phyloP scores from a whole-genome alignment of 2,797 vertebrate genomes.

The Tiaroga cobitis region DNA sequence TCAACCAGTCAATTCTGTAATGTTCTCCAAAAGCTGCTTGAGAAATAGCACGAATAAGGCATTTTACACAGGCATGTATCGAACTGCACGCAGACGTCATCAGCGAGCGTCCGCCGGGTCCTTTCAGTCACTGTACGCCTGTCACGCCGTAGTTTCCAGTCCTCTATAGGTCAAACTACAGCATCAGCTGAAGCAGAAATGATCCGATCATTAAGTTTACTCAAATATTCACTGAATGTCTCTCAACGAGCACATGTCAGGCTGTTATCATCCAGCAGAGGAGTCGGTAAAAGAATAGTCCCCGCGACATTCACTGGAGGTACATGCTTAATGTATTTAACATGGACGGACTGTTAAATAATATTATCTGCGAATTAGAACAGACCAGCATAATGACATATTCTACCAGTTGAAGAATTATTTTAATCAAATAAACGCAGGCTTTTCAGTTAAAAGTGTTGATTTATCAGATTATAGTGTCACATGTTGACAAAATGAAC shows the following conservation, averaged over 20 bases:
- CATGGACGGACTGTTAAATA: neutral
- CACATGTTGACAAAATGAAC: neutral
- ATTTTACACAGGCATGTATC: neutral
- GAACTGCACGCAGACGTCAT: conserved; percentile 64
- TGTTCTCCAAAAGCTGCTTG: neutral
- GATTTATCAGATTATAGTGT: neutral
- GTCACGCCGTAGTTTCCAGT: conserved; percentile 9
- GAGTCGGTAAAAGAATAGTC: conserved; percentile 46
- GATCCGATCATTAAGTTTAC: conserved; percentile 73
- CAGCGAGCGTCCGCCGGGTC: conserved; percentile 41
- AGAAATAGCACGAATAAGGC: neutral
- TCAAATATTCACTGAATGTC: conserved; percentile 64
- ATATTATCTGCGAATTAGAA: too few relatives aligned
- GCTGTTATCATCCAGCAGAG: conserved; percentile 53
- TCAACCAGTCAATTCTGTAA: neutral
- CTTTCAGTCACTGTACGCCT: neutral
- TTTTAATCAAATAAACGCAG: neutral
- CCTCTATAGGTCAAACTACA: conserved; percentile 31
- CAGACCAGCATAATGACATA: neutral
- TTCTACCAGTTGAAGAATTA: neutral
- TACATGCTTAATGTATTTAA: conserved; percentile 37
- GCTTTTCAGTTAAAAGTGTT: neutral
- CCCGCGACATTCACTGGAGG: conserved; percentile 61
- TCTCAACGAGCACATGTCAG: conserved; percentile 52
- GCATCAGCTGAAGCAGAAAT: conserved; percentile 59